Conservation (phyloP, 2,113 vertebrate species). For the Phyllopteryx taeniolatus region DNA sequence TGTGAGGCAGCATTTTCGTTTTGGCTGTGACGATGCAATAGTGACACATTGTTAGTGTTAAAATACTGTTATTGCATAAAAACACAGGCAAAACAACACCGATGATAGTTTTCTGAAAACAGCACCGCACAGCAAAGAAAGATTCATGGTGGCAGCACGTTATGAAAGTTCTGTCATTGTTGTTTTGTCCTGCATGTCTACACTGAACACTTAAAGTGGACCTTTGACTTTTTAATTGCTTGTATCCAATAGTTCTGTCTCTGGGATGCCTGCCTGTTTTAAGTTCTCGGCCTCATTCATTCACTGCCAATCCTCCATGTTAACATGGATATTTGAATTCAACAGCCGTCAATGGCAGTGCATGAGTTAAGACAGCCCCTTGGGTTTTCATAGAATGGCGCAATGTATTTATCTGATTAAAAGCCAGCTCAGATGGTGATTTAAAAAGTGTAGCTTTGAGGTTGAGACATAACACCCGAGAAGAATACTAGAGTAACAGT, state of each 20-base stretch:
- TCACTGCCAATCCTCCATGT: no score
- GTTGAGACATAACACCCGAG: not conserved
- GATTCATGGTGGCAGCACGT: not conserved
- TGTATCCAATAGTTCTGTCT: not conserved
- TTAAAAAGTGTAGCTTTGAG: not conserved
- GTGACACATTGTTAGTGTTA: not conserved
- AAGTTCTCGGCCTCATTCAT: not conserved
- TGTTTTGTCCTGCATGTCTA: not conserved
- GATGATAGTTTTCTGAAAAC: not conserved
- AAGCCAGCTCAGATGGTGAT: not conserved
- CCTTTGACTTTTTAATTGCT: not conserved
- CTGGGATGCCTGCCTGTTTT: not conserved
- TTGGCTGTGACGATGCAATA: not conserved
- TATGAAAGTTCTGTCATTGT: not conserved
- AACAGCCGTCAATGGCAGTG: no score
- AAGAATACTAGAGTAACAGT: not conserved
- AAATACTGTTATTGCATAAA: not conserved
- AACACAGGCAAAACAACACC: not conserved
- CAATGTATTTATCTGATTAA: not conserved
- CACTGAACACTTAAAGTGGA: not conserved
- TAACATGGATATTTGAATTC: no score
- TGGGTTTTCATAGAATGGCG: not conserved
- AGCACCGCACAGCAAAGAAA: not conserved
- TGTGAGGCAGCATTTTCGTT: not conserved
- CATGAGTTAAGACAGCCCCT: no score